A percentile compares a stretch with the other conserved stretches of the same genome.
Evolutionary conservation across 2,888 invertebrate species (phyloP).

Genomic region (Acleris sparsana): DNA sequence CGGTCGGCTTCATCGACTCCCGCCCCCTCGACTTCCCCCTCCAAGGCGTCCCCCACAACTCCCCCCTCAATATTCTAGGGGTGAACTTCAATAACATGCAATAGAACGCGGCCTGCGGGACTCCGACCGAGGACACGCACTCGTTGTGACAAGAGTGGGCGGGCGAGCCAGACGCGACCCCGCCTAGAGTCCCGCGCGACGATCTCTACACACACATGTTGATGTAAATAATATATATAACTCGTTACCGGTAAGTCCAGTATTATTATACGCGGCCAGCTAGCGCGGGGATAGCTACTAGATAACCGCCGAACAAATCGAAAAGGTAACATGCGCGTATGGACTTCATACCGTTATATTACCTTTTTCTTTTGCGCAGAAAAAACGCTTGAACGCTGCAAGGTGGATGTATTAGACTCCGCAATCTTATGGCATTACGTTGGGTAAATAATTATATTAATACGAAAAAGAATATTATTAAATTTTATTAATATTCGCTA

Average conservation of each 20-base stretch:
- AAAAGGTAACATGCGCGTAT: too few relatives aligned
- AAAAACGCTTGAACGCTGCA: too few relatives aligned
- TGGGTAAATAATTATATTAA: too few relatives aligned
- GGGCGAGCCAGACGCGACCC: constrained; percentile 50
- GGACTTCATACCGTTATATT: too few relatives aligned
- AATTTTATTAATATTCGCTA: too few relatives aligned
- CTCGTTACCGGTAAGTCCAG: constrained; percentile 25
- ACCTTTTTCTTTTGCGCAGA: too few relatives aligned
- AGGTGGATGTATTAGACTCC: too few relatives aligned
- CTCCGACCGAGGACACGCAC: constrained; percentile 55
- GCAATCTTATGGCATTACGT: too few relatives aligned
- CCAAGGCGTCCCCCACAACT: constrained; percentile 84
- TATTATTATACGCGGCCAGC: constrained; percentile 20
- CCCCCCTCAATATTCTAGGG: constrained; percentile 88
- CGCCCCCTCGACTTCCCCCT: constrained; percentile 88
- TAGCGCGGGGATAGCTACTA: neutral
- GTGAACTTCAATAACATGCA: constrained; percentile 91
- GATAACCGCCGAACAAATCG: too few relatives aligned
- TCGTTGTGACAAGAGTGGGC: constrained; percentile 74
- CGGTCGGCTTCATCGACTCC: constrained; percentile 88
- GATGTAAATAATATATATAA: constrained; percentile 61
- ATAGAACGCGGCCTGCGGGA: constrained; percentile 80
- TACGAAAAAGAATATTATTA: too few relatives aligned
- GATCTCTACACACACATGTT: constrained; percentile 59
- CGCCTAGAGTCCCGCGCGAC: constrained; percentile 41